A percentile compares a stretch with the other conserved stretches of the same genome.
Evolutionary conservation across 2,113 vertebrate genomes (phyloP).

Genomic region (Lepidothrix coronata): DNA sequence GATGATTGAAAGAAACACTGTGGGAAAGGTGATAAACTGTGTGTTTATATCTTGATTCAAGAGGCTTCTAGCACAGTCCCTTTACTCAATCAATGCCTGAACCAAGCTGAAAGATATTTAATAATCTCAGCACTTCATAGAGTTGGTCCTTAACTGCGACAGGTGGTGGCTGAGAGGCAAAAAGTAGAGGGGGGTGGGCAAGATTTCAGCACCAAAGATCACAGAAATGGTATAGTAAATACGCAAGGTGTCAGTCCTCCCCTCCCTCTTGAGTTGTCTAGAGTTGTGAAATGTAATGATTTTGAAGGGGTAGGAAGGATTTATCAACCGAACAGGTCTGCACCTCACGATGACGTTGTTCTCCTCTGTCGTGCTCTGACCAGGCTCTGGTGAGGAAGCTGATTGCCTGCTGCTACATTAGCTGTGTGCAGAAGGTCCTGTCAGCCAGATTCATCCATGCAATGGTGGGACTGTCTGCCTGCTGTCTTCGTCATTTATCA

Average conservation of each 20-base stretch:
- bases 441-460: background rate
- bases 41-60: background rate
- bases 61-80: background rate
- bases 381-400: background rate
- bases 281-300: background rate
- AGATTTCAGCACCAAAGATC: background rate
- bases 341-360: background rate
- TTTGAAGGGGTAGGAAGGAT: background rate
- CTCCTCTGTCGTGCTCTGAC: background rate
- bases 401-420: background rate
- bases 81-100: background rate
- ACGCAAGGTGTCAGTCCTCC: rapidly evolving
- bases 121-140: background rate
- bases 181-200: background rate
- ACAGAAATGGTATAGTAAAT: background rate
- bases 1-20: background rate
- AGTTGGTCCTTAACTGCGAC: background rate
- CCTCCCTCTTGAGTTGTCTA: background rate
- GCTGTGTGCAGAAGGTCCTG: background rate
- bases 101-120: background rate
- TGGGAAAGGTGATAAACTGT: rapidly evolving
- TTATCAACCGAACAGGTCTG: rapidly evolving
- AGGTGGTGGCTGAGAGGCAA: background rate
- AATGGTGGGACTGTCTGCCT: background rate
- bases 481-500: background rate